Conservation (phyloP, 92 coral and sea anemone species). For the Porites divaricata region DNA sequence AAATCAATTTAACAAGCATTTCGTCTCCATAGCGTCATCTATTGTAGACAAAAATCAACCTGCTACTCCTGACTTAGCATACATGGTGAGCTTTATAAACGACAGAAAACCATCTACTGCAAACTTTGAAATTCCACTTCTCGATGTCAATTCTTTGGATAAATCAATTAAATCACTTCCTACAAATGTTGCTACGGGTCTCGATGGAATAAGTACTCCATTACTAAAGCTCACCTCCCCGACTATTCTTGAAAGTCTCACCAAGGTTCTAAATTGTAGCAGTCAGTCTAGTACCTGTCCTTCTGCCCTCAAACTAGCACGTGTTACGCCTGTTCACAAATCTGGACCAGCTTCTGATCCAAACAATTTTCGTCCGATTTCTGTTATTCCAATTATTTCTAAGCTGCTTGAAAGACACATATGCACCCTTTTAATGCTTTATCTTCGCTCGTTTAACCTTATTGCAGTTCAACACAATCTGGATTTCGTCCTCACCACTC, state of each 20-base stretch:
- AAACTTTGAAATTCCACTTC: no score
- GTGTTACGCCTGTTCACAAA: conserved; percentile 20
- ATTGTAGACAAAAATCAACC: conserved; percentile 1
- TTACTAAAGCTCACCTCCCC: no score
- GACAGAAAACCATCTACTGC: no score
- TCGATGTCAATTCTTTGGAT: neutral
- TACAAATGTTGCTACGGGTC: conserved; percentile 39
- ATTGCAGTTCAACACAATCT: neutral
- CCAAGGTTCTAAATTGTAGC: no score
- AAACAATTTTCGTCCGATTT: conserved; percentile 16
- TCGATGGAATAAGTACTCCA: neutral
- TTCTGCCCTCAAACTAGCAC: no score
- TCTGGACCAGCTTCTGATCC: conserved; percentile 25
- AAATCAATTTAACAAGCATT: no score
- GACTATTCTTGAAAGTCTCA: no score
- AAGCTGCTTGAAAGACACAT: no score
- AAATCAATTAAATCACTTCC: conserved; percentile 23
- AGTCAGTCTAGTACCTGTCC: no score
- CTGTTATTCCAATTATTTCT: no score
- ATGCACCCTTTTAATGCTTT: neutral
- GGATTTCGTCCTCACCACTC: conserved; percentile 35
- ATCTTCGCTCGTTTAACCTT: neutral
- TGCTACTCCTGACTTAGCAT: neutral
- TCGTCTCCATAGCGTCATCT: conserved; percentile 17
- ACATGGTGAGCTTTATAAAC: no score